phyloP scores from a whole-genome alignment of 2,113 vertebrate species.

The Misgurnus mizolepis region DNA sequence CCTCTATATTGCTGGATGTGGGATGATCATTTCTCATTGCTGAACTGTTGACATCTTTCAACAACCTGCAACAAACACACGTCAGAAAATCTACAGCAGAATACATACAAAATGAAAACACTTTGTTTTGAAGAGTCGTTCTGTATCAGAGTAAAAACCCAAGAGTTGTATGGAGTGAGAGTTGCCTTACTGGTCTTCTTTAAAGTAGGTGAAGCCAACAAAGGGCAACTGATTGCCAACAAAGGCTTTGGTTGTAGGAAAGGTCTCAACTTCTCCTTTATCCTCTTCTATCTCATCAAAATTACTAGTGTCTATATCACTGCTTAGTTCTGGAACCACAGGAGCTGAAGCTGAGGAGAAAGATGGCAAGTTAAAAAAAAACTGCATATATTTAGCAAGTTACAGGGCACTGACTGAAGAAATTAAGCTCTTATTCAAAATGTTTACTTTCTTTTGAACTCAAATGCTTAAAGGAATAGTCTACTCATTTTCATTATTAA shows the following conservation, averaged over 20 bases:
- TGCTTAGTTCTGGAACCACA: conserved; percentile 96
- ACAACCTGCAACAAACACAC: conserved; percentile 76
- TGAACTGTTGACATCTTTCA: conserved; percentile 82
- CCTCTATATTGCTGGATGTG: conserved; percentile 85
- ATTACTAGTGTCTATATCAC: conserved; percentile 97
- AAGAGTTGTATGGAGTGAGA: not conserved
- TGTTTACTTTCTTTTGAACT: no score
- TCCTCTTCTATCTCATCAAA: conserved; percentile 98
- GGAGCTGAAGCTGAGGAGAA: conserved; percentile 84
- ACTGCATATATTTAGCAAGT: not conserved
- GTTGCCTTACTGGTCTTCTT: conserved; percentile 92
- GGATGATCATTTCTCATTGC: conserved; percentile 81
- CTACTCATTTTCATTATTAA: no score
- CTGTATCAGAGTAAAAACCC: not conserved
- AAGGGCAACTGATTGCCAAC: conserved; percentile 98
- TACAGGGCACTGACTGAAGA: not conserved
- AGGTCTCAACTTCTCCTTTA: conserved; percentile 96
- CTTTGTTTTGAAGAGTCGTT: not conserved
- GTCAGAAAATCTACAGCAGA: conserved; percentile 18
- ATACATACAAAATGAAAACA: not conserved
- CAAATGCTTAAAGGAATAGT: no score
- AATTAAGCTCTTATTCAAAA: not conserved
- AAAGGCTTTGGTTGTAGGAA: conserved; percentile 94
- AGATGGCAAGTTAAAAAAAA: not conserved
- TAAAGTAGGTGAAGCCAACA: conserved; percentile 97